Evolutionary conservation across 2,797 vertebrate species (phyloP), one percentile per base, ranked within the genome.

Genomic region (Enteromius argenteus): DNA sequence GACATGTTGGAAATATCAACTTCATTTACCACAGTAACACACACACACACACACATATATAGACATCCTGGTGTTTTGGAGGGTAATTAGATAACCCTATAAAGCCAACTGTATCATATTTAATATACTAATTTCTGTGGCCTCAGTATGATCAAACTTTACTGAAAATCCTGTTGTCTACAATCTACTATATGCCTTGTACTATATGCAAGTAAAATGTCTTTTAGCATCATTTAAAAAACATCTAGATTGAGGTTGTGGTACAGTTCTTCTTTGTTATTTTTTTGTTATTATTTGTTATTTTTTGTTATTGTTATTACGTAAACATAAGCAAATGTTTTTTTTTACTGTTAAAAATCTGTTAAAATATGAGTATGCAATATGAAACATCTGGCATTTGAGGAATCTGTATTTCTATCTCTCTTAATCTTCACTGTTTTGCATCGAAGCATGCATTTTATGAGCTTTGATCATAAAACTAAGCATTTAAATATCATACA

Each of bases 81-180:
- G 58, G 91, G 92, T 96, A 96, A 97, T 96, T 96, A 95, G 93
- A 60, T 35, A 64, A 19, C 6, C 6, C 30, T 32, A 8, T 17
- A 9, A 64, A 62, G 58, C 58, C 91, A 89, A 91, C 92, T 90
- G 84, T 93, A 91, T 21, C 15, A 73, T 53, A 73, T 53, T 21
- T 90, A 94, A 94, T 94, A 94, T 96, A 94, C 94, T 95, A 91
- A 95, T 95, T 92, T 91, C 90, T 93, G 49, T 32, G 27, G 44
- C 10, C 66, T 46, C 39, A 42, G 39, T n/a, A 69, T 3, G 13
- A 44, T 44, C 0, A 69, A 69, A 23, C 11, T 69, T 69, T n/a
- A 2, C 21, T 17, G 62, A 17, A 64, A n/a, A 10, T n/a, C 27
- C 13, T 32, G 60, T 17, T 32, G 32, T 66, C 8, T 19, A 37